Conservation (phyloP, 2,797 vertebrate genomes). For the Apogon hyalosoma region DNA sequence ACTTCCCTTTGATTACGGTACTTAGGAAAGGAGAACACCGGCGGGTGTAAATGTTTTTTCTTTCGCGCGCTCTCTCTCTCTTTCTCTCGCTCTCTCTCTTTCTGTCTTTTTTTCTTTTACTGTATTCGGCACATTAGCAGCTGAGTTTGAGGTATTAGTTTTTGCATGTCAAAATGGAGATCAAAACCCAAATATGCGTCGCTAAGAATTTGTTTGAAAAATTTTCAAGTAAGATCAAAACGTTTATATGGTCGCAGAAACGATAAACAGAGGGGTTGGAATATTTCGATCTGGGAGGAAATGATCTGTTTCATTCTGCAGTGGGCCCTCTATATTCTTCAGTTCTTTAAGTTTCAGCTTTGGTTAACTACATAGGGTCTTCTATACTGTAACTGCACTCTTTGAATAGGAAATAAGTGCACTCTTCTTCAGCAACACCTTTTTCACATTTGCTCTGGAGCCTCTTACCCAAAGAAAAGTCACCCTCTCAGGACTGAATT, state of each 20-base stretch:
- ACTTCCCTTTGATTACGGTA: constrained; percentile 78
- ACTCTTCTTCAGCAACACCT: constrained; percentile 88
- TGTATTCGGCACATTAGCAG: constrained; percentile 87
- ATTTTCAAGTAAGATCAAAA: constrained; percentile 79
- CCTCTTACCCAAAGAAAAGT: constrained; percentile 58
- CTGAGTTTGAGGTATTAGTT: constrained; percentile 98
- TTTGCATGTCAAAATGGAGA: constrained; percentile 96
- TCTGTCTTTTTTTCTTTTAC: constrained; percentile 49
- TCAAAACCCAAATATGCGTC: constrained; percentile 92
- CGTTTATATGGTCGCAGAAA: constrained; percentile 70
- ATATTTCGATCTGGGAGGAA: constrained; percentile 85
- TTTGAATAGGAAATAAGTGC: constrained; percentile 89
- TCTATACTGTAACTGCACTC: constrained; percentile 80
- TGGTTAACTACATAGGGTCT: constrained; percentile 91
- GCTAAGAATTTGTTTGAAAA: constrained; percentile 75
- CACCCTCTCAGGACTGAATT: constrained; percentile 66
- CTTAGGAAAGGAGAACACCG: constrained; percentile 75
- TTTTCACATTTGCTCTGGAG: constrained; percentile 74
- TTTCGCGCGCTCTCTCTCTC: neutral
- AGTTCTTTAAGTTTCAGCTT: constrained; percentile 89
- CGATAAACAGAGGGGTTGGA: constrained; percentile 84
- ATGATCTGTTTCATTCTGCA: constrained; percentile 79
- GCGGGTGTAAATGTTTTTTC: constrained; percentile 52
- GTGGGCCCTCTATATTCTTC: constrained; percentile 65
- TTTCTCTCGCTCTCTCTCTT: constrained; percentile 18